Base-by-base conservation (phyloP, 2,797 vertebrate genomes). In the Rhabdophis nuchalis region DNA sequence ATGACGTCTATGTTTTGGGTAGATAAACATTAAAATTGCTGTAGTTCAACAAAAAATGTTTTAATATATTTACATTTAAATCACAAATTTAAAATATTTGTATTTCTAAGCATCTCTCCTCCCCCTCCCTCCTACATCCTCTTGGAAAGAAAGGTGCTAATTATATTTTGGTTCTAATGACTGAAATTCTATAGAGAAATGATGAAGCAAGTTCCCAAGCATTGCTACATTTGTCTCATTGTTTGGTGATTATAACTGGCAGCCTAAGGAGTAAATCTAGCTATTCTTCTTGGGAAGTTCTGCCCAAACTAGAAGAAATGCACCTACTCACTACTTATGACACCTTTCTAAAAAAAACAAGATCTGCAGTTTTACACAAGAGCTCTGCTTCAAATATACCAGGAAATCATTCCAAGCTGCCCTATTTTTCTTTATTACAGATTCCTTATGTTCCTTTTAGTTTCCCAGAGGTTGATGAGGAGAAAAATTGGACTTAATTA, bases 401-500 rank as follows among this genome's bases (percentile, higher is more conserved):
- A 53, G 92, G 85, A 92, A 92, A 92, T 58, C 85, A 85, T 88
- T 93, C 50, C 58, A 85, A 91, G 89, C 56, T 88, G 64, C 68
- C 89, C 92, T 91, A 46, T 93, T 91, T 88, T 91, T 85, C 92
- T 91, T 85, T 88, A 56, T 72, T 85, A 72, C 86, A 88, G 54
- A 85, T 91, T 91, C 86, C 89, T 93, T 93, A 89, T 91, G 92
- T 93, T 93, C 92, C 86, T 91, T 85, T 92, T 88, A 85, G 92
- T 88, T 93, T 93, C 92, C 92, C 92, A 93, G 92, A 91, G 92
- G 92, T 91, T 93, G 92, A 91, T 88, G 89, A 90, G 86, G 86
- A 93, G 92, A 93, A 91, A 93, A 93, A 93, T 91, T 93, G 86
- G 92, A 91, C 92, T 91, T 93, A 93, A 93, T 93, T 93, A 93